Evolutionary conservation across 2,797 vertebrate species (phyloP).

Genomic region (Leucoraja ocellata): DNA sequence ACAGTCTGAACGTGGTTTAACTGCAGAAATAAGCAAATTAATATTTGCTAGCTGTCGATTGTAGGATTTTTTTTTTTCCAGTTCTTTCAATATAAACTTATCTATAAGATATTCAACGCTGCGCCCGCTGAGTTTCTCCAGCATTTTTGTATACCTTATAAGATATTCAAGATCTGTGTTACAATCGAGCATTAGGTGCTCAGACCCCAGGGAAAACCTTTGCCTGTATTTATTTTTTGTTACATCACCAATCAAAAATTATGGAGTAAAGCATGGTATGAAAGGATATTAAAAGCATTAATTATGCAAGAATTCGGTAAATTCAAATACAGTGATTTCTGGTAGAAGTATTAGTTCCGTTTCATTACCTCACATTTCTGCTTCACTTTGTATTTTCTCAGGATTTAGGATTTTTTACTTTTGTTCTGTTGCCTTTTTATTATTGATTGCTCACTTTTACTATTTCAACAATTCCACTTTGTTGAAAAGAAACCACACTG

Average conservation of each 20-base stretch:
- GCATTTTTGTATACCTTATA: too few relatives aligned
- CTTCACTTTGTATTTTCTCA: not conserved
- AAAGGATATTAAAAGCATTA: not conserved
- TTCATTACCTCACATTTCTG: not conserved
- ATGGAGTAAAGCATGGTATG: not conserved
- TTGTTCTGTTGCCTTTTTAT: not conserved
- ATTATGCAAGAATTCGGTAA: not conserved
- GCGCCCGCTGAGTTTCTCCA: too few relatives aligned
- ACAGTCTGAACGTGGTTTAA: not conserved
- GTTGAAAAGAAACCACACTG: not conserved
- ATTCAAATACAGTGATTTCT: not conserved
- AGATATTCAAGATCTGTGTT: not conserved
- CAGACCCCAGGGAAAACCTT: not conserved
- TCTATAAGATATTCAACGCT: not conserved
- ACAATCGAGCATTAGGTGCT: too few relatives aligned
- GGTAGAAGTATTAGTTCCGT: not conserved
- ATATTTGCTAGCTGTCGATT: not conserved
- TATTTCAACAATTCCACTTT: not conserved
- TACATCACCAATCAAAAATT: not conserved
- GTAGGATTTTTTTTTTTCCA: not conserved
- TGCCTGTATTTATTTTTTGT: not conserved
- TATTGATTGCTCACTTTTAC: not conserved
- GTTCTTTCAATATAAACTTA: not conserved
- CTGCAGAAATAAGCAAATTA: not conserved
- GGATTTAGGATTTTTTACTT: not conserved